Evolutionary conservation across 2,888 invertebrate species (phyloP), one percentile per base, ranked within the genome.

Genomic region (Drosophila eohydei): DNA sequence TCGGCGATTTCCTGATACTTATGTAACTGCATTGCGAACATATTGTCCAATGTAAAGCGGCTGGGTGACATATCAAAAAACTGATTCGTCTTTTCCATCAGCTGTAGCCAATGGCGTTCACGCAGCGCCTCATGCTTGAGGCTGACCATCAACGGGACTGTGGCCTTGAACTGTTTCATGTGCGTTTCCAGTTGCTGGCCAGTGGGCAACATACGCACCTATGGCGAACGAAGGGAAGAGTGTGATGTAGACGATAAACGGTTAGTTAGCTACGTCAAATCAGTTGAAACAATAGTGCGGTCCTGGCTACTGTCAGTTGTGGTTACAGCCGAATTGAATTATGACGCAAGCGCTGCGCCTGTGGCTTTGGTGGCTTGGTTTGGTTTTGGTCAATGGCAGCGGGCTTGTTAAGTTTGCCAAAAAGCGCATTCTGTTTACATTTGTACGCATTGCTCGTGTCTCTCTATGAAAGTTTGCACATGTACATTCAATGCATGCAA

Each of bases 11-110:
- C 92, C 91, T 96, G 96, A 90, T 97, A 97, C 77, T 96, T 95
- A 85, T 97, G 97, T 69, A 98, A 93, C 88, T 98, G 96, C 98
- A 98, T 98, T 2, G 96, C 95, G 91, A 98, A 98, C 95, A 98
- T 96, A 90, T 98, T 97, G 69, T 97, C 97, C 70, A 98, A 93
- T 0, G 98, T 98, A 84, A 98, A 98, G n/a, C 96, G 95, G 26
- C 97, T 96, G 4, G 97, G 95, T 3, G 96, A 94, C 96, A 98
- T 97, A 88, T 98, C 97, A 91, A 98, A 98, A 72, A 94, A 93
- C 84, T 95, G 94, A 14, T 94, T 95, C 14, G 98, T 98, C 92
- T 97, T 97, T 3, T 93, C 93, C 98, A 98, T 98, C 52, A 98
- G 93, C 83, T 96, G 95, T 80, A 95, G 95, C 98, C 98, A 98